Evolutionary conservation across 2,888 invertebrate species (phyloP).

Genomic region (Polydrusus tereticollis): DNA sequence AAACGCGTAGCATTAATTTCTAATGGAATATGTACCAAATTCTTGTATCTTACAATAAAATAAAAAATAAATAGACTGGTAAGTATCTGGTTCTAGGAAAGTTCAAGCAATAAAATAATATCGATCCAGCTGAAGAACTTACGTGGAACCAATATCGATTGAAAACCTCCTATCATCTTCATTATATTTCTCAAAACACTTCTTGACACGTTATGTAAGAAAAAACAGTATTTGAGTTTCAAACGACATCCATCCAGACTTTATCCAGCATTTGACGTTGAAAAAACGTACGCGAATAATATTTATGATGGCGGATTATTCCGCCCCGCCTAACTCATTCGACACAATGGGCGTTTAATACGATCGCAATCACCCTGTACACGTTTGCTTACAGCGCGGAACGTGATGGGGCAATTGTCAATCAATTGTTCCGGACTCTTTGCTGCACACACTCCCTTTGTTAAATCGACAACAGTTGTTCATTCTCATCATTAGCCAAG

Average conservation of each 20-base stretch:
- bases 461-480: slow-evolving; percentile 49
- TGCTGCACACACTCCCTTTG: slow-evolving; percentile 38
- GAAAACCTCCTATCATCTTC: too few species aligned
- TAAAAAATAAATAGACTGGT: too few species aligned
- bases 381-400: slow-evolving; percentile 48
- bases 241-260: not conserved
- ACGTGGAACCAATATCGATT: too few species aligned
- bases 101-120: too few species aligned
- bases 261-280: not conserved
- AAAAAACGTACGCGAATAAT: not conserved
- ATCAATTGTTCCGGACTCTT: slow-evolving; percentile 50
- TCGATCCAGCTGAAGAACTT: too few species aligned
- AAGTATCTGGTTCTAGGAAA: too few species aligned
- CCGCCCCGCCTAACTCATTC: slow-evolving; percentile 3
- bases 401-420: slow-evolving; percentile 50
- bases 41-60: too few species aligned
- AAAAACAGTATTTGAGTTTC: not conserved
- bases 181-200: too few species aligned
- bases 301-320: not conserved
- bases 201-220: too few species aligned
- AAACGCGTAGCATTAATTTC: too few species aligned
- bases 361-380: slow-evolving; percentile 30
- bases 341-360: slow-evolving; percentile 28
- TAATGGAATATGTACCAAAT: too few species aligned
- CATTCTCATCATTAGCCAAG: slow-evolving; percentile 43